phyloP scores from a whole-genome alignment of 2,113 vertebrate genomes.

The Limnothrissa miodon region DNA sequence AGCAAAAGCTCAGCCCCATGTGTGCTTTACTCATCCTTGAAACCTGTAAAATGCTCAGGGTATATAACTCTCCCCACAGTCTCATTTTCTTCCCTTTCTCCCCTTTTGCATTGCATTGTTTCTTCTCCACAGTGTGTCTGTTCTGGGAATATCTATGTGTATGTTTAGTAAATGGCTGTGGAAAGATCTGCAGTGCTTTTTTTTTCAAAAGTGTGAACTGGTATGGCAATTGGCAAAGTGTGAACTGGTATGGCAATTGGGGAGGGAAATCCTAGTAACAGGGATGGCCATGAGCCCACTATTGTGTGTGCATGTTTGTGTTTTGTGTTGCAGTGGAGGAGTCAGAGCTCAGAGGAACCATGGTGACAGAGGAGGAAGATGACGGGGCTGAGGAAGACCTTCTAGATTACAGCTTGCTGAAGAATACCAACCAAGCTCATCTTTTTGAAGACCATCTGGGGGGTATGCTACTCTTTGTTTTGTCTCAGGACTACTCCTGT shows the following conservation, averaged over 20 bases:
- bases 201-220: neutral
- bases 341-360: conserved; percentile 42
- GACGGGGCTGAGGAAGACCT: conserved; percentile 55
- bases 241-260: neutral
- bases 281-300: neutral
- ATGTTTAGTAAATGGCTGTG: neutral
- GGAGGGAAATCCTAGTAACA: neutral
- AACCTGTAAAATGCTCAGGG: neutral
- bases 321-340: conserved; percentile 44
- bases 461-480: conserved; percentile 46
- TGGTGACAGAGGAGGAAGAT: conserved; percentile 62
- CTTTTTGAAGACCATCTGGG: conserved; percentile 49
- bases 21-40: neutral
- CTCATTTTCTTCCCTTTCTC: neutral
- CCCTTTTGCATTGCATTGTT: neutral
- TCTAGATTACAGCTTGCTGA: conserved; percentile 53
- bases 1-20: neutral
- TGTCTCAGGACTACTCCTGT: neutral
- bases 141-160: neutral
- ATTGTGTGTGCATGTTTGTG: neutral
- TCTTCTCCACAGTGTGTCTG: neutral
- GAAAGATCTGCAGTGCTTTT: neutral
- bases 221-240: too few species aligned
- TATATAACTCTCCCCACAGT: neutral
- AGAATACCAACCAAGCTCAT: conserved; percentile 47